Conservation (phyloP, 2,888 invertebrate species). For the Lasius platythorax region DNA sequence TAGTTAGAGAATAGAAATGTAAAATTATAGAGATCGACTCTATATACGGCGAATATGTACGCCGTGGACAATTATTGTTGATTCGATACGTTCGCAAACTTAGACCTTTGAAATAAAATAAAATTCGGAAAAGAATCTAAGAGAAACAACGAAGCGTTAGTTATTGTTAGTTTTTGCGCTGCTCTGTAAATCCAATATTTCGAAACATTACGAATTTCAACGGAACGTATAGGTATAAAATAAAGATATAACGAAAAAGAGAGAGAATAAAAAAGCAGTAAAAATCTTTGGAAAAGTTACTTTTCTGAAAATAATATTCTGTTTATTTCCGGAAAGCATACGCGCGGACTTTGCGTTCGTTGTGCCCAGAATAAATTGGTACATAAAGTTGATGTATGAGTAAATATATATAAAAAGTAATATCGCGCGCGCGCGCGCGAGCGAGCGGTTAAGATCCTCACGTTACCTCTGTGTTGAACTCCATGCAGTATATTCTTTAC, state of each 20-base stretch:
- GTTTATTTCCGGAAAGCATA: neutral
- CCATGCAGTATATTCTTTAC: neutral
- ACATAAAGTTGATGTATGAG: neutral
- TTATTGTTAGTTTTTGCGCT: neutral
- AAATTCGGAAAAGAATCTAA: neutral
- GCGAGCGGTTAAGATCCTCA: neutral
- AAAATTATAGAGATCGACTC: neutral
- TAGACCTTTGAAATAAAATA: neutral
- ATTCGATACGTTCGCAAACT: neutral
- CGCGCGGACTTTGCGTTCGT: neutral
- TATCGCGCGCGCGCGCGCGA: neutral
- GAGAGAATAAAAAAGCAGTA: neutral
- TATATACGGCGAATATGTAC: neutral
- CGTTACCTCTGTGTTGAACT: neutral
- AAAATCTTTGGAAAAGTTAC: neutral
- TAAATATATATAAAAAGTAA: neutral
- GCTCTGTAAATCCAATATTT: constrained; percentile 6
- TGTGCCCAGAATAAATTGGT: neutral
- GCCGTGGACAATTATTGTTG: neutral
- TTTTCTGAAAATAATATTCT: neutral
- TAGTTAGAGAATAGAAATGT: neutral
- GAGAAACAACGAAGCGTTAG: neutral
- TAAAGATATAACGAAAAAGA: neutral
- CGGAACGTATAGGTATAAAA: neutral
- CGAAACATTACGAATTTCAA: constrained; percentile 24